Evolutionary conservation across 2,113 vertebrate genomes (phyloP), one percentile per base, ranked within the genome.

Genomic region (Centropus bengalensis): DNA sequence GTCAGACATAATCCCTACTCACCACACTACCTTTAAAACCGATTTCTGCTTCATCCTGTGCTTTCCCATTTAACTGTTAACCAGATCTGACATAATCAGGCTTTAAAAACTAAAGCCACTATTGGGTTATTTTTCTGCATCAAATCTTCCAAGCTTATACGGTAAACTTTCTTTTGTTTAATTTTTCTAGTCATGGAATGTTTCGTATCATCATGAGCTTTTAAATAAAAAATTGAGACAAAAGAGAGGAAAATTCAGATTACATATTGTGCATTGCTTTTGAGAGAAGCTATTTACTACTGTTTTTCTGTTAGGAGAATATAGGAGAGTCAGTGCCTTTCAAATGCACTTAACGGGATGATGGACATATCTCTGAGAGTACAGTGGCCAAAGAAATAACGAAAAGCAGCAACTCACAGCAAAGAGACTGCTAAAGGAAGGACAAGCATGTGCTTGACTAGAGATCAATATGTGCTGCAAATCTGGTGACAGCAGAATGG

Each of bases 281-380:
- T 32, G 70, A 82, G 66, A 94, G 73, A 86, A 49, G 58, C 86
- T 26, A 71, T 66, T 38, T 44, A 33, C 85, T 64, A 14, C 40
- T 84, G 44, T 44, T 94, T 85, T 94, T 68, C 82, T 73, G n/a
- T 26, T 51, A 77, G 75, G 30, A 76, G 89, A 92, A 88, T 79
- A 89, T 45, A 28, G 69, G 79, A 77, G 78, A 75, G 59, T 69
- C 79, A 7, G 14, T 78, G 95, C 59, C 94, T 97, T 97, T 96
- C 93, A 96, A 97, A 97, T 64, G 84, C 26, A 89, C 93, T 97
- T 95, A 87, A 82, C 38, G 40, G 80, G 47, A 33, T 95, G 94
- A 97, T 69, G 86, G 97, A 94, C 91, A 87, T 94, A 89, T 91
- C 95, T 96, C 69, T 45, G 89, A 92, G 82, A 80, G 94, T 77